phyloP scores from a whole-genome alignment of 2,888 invertebrate genomes.

The Aethes cnicana region DNA sequence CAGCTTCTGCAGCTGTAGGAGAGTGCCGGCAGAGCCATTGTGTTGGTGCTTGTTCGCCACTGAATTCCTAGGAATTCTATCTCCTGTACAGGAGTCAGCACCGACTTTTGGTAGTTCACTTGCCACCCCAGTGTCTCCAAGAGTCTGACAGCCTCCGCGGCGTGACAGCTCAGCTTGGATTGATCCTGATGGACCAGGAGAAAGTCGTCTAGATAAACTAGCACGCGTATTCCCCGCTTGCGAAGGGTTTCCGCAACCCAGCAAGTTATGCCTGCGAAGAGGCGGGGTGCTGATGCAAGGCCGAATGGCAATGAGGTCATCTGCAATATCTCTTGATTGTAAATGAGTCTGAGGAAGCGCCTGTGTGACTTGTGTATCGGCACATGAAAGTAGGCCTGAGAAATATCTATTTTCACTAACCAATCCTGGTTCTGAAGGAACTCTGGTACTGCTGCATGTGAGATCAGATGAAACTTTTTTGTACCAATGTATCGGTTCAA shows the following conservation, averaged over 20 bases:
- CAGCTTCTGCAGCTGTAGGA: background rate
- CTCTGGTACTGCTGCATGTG: background rate
- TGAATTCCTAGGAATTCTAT: constrained; percentile 22
- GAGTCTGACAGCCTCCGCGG: constrained; percentile 21
- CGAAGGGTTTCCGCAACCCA: constrained; percentile 35
- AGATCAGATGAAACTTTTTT: background rate
- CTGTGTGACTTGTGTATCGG: too few relatives aligned
- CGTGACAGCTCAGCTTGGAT: constrained; percentile 12
- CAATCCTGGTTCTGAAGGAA: background rate
- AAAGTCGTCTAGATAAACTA: constrained; percentile 39
- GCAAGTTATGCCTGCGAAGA: constrained; percentile 29
- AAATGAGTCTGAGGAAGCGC: background rate
- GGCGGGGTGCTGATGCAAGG: too few relatives aligned
- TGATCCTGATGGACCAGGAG: constrained; percentile 30
- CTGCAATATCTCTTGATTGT: background rate
- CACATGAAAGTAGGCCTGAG: background rate
- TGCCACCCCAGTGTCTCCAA: constrained; percentile 34
- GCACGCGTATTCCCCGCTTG: constrained; percentile 26
- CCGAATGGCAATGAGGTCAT: background rate
- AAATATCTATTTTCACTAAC: background rate
- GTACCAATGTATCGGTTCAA: background rate
- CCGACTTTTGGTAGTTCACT: constrained; percentile 33
- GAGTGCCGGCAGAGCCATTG: background rate
- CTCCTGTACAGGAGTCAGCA: constrained; percentile 25
- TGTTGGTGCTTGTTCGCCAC: background rate